Percentiles rank a stretch among this genome's conserved stretches.
Conservation (phyloP, 2,888 invertebrate genomes). For the Oithona nana region DNA sequence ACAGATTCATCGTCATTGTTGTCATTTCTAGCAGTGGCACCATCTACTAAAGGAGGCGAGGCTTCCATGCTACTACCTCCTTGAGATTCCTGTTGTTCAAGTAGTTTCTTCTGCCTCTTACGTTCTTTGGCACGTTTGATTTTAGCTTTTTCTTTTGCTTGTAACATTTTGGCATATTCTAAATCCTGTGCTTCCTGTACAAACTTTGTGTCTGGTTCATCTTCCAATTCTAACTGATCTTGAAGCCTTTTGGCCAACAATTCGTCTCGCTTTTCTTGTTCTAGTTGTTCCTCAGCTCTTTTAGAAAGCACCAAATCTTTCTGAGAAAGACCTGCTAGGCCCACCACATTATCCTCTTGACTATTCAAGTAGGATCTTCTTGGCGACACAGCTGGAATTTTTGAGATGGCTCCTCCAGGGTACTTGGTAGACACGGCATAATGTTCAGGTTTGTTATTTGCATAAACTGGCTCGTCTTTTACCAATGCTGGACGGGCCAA, state of each 20-base stretch:
- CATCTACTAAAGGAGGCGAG: background rate
- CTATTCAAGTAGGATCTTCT: background rate
- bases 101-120: background rate
- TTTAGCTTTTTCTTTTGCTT: constrained; percentile 10
- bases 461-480: constrained; percentile 9
- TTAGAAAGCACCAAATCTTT: background rate
- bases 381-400: background rate
- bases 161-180: background rate
- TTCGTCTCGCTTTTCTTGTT: background rate
- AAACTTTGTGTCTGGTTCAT: background rate
- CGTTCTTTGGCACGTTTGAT: constrained; percentile 11
- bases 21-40: no score
- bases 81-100: background rate
- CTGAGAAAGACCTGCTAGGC: background rate
- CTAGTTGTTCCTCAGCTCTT: constrained; percentile 8
- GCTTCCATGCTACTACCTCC: background rate
- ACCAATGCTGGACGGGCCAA: constrained; percentile 11
- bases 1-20: background rate
- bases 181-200: background rate
- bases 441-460: background rate
- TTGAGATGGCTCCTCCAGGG: background rate
- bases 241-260: background rate
- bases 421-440: background rate
- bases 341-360: background rate
- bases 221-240: background rate